phyloP scores from a whole-genome alignment of 2,888 invertebrate species.

The Lamproptera curius region DNA sequence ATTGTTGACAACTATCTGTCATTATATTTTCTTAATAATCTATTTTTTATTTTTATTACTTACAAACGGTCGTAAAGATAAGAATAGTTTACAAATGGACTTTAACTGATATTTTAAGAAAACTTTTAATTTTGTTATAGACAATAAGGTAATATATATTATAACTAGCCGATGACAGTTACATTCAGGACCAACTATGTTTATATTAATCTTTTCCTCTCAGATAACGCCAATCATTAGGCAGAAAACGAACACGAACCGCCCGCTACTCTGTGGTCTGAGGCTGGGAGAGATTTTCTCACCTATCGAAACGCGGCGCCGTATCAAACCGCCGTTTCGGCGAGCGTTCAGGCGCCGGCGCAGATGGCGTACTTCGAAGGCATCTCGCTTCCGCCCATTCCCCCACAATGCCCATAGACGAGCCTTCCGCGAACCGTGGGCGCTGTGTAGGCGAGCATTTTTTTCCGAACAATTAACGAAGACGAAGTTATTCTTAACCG shows the following conservation, averaged over 20 bases:
- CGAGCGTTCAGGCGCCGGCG: constrained; percentile 55
- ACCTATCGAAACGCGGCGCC: constrained; percentile 58
- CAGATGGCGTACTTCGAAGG: constrained; percentile 43
- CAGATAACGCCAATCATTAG: constrained; percentile 23
- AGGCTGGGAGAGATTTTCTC: constrained; percentile 64
- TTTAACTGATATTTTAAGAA: background rate
- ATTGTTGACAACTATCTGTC: no score
- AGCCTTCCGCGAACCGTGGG: constrained; percentile 68
- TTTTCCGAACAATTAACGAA: no score
- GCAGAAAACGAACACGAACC: constrained; percentile 15
- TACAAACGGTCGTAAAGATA: background rate
- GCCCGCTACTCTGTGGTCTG: constrained; percentile 28
- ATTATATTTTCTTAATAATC: no score
- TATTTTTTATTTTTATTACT: no score
- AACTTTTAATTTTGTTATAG: background rate
- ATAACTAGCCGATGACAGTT: no score
- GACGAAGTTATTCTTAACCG: no score
- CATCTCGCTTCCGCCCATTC: constrained; percentile 64
- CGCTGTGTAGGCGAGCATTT: constrained; percentile 58
- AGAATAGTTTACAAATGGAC: background rate
- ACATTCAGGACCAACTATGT: no score
- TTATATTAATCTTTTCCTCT: no score
- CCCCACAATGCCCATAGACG: constrained; percentile 62
- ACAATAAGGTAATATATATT: background rate
- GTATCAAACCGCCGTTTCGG: constrained; percentile 33